Evolutionary conservation across 2,888 invertebrate species (phyloP), one percentile per base, ranked within the genome.

Genomic region (Noctua comes): DNA sequence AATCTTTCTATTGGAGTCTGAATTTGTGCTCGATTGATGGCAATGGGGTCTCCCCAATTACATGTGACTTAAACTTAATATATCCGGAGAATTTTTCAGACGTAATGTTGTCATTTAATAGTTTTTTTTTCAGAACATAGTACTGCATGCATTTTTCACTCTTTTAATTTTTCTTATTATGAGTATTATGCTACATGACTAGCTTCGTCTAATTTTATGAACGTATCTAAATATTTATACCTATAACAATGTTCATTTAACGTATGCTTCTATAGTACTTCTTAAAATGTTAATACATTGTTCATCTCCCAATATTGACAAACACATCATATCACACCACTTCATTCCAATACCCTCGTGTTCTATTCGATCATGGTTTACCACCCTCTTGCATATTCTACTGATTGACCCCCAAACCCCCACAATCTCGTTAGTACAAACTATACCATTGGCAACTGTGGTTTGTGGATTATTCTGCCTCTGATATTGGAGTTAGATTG

Each of bases 401-500:
- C 66, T 66, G 77, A 83, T 83, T 77, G 80, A 57, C 83, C 66
- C 72, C 54, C 54, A 59, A 13, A 16, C 10, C 27, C 24, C 18
- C n/a, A 64, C 79, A 69, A 82, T 73, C 84, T 82, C 57, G 68
- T 78, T 84, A 82, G 68, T 73, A 36, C 66, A 71, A 81, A 68
- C 83, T 81, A 66, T 80, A 65, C 57, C 51, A 78, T 11, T 68
- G 84, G 72, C 69, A 27, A 79, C 79, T 82, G 84, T 43, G 82
- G 82, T 69, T 83, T 65, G 82, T 79, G 51, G 79, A 82, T 79
- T 82, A 82, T 79, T 82, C 82, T 64, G 64, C 21, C 72, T 36
- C 62, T 72, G 68, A 73, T 82, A 82, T 82, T 73, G 79, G 84
- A 82, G 57, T 69, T 71, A 64, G 79, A 82, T 82, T 79, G 84